Conservation (phyloP, 2,113 vertebrate genomes). For the Hirundichthys speculiger region DNA sequence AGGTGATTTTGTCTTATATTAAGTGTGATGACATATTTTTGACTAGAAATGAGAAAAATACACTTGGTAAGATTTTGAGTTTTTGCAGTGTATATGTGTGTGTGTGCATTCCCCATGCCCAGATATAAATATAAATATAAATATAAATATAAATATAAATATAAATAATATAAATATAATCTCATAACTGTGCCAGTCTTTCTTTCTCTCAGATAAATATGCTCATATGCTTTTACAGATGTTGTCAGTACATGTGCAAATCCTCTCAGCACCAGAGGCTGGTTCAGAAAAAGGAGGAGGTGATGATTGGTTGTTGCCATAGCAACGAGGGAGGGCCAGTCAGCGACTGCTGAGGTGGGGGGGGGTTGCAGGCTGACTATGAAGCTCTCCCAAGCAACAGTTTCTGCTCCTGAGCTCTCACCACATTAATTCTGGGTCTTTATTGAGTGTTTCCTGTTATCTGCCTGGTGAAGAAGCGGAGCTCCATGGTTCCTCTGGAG, state of each 20-base stretch:
- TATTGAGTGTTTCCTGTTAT: constrained; percentile 22
- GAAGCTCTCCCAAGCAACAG: constrained; percentile 71
- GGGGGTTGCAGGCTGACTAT: constrained; percentile 74
- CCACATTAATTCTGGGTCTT: constrained; percentile 25
- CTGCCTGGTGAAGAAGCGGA: constrained; percentile 12
- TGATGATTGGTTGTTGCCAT: constrained; percentile 79
- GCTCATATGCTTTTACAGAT: constrained; percentile 37
- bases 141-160: background rate
- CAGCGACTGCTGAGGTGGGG: constrained; percentile 70
- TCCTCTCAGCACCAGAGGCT: constrained; percentile 64
- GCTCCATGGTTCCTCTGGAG: background rate
- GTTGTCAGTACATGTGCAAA: constrained; percentile 55
- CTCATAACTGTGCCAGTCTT: background rate
- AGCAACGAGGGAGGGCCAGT: constrained; percentile 73
- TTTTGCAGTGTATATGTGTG: too few species aligned
- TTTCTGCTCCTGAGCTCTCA: constrained; percentile 62
- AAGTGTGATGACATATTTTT: too few species aligned
- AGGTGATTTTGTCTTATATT: too few species aligned
- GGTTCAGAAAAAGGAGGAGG: constrained; percentile 37
- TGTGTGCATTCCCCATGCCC: too few species aligned
- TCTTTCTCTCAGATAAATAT: constrained; percentile 14
- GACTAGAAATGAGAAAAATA: too few species aligned
- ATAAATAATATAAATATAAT: background rate
- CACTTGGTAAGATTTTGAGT: too few species aligned
- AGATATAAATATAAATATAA: too few species aligned